Evolutionary conservation across 1,140 invertebrate genomes (phyloP), one percentile per base, ranked within the genome.

Genomic region (Neelides sp.): DNA sequence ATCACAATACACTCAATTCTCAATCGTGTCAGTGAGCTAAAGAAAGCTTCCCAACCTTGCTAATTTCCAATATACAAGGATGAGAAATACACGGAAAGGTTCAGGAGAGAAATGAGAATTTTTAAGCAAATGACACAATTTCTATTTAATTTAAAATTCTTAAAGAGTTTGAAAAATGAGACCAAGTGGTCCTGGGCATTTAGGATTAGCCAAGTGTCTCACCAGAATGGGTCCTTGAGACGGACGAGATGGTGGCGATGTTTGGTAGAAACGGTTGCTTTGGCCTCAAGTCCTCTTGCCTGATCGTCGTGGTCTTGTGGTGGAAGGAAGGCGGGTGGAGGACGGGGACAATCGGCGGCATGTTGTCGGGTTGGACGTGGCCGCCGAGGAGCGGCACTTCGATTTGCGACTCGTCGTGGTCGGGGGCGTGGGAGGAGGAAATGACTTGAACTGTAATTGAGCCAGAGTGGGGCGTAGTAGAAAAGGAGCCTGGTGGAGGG

Each of bases 371-470:
- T 3, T 50, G 48, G n/a, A 4, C 39, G 15, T 23, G 24, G 40
- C 13, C 23, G 13, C 59, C 50, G 4, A 73, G 68, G 45, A 74
- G 59, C 12, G 72, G 72, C 53, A 72, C 73, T 63, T 73, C 69
- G 51, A 74, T 44, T 50, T 73, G 71, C 35, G 71, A 72, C 58
- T 73, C 70, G 57, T 70, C 60, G 59, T 72, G 68, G 43, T 59
- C 53, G 44, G 68, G 65, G 50, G 64, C 46, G 62, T 69, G 67
- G 51, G 66, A 66, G 47, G 65, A 62, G 52, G 69, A 69, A 63
- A 71, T 66, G 64, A 69, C 64, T 64, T 68, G 67, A 63, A 68
- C 66, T 70, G 65, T 65, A 69, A 68, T 64, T 66, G 63, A 66
- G 54, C 64, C 62, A 63, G 61, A 64, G 53, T 62, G 57, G 52